A percentile compares a stretch with the other conserved stretches of the same genome.
These are phyloP conservation scores for Microlaimidae sp. DNA, from an alignment of 2,888 invertebrate species.

Conservation along the genomic window DNA sequence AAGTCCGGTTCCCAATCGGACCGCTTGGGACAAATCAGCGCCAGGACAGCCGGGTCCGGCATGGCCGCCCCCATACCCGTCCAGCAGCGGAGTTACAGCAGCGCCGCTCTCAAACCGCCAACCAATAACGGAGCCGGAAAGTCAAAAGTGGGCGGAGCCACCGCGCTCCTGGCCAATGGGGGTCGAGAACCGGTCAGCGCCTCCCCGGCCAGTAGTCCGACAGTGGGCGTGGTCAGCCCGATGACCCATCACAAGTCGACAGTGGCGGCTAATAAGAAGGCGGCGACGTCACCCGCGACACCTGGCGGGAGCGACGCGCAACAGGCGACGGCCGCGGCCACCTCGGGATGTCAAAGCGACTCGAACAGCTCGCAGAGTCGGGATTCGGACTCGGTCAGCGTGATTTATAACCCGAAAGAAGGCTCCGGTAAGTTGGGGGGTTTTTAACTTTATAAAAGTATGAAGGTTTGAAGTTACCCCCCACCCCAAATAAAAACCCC, in stretches of 20 bases:
- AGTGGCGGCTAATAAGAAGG: constrained; percentile 17
- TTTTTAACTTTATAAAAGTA: no score
- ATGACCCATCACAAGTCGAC: constrained; percentile 45
- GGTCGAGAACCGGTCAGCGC: background rate
- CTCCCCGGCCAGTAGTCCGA: constrained; percentile 15
- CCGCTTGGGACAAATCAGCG: no score
- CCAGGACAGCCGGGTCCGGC: no score
- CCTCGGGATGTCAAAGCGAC: constrained; percentile 19
- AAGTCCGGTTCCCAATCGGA: background rate
- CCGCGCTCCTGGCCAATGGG: no score
- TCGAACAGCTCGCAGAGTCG: constrained; percentile 49
- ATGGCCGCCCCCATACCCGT: no score
- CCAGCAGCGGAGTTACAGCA: background rate
- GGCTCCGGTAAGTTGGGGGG: no score
- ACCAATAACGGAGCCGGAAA: background rate
- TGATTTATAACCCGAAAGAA: no score
- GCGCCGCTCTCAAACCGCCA: background rate
- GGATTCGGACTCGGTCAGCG: constrained; percentile 16
- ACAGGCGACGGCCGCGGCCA: constrained; percentile 31
- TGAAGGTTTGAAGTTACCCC: no score
- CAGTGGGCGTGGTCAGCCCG: constrained; percentile 52
- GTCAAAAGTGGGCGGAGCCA: no score
- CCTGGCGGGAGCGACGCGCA: constrained; percentile 9
- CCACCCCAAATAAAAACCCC: no score
- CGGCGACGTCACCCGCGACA: background rate